Base-by-base conservation (phyloP, 1,140 invertebrate genomes). In the Oreohelix idahoensis region DNA sequence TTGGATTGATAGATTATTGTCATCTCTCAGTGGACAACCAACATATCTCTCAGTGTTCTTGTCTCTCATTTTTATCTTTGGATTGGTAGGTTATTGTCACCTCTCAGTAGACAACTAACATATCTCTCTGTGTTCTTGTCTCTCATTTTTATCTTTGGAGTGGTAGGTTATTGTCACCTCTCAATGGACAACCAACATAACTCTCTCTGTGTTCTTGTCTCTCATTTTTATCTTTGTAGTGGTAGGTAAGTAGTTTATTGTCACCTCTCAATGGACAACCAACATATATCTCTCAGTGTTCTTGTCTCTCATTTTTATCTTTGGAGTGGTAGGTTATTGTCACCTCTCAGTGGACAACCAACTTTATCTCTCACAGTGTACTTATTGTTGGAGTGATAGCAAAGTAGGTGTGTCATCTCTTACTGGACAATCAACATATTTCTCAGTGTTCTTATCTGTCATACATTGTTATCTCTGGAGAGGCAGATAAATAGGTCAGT, bases 1-100 rank as follows among this genome's bases (percentile, higher is more conserved):
- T 75, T 11, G 73, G 73, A 17, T 23, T 45, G 11, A 75, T 38
- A 13, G 73, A 38, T 75, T 20, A 75, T n/a, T n/a, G 73, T 70
- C 10, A 38, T 42, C 13, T 42, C n/a, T n/a, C 73, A 75, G 73
- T 26, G 11, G 38, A 49, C 13, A 20, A 75, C 73, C 8, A 75
- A 42, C 38, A 75, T 75, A 29, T 13, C 15, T 75, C 5, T 42
- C 73, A 11, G 73, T 45, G 2, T 75, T 75, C 42, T 29, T 75
- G n/a, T 32, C n/a, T 10, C n/a, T 29, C 8, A 39, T 75, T 8
- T 75, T 75, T n/a, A 39, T 75, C 26, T 13, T 75, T 11, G 73
- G 73, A 17, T 23, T 45, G 11, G 42, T 38, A 13, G 73, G 73
- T 75, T 42, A 20, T n/a, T n/a, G n/a, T n/a, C n/a, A n/a, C n/a